A percentile compares a stretch with the other conserved stretches of the same genome.
Evolutionary conservation across 2,888 invertebrate species (phyloP).

Genomic region (Chrysolina oricalcia): DNA sequence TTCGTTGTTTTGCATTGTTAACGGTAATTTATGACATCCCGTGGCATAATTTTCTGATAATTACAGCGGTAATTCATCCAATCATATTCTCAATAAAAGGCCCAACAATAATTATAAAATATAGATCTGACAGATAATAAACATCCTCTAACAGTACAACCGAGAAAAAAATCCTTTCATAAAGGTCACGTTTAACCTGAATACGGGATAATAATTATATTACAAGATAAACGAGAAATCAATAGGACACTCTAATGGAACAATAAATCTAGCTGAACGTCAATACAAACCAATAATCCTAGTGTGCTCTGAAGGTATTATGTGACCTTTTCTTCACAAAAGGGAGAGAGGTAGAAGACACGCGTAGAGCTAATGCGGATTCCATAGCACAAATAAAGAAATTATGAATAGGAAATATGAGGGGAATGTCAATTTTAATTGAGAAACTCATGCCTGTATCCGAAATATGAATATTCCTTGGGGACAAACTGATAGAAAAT

Average conservation of each 20-base stretch:
- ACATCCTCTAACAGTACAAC: constrained; percentile 33
- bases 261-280: constrained; percentile 32
- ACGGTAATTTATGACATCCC: constrained; percentile 47
- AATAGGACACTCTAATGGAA: constrained; percentile 35
- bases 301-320: constrained; percentile 15
- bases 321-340: constrained; percentile 23
- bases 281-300: constrained; percentile 20
- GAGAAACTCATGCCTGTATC: neutral
- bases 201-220: constrained; percentile 37
- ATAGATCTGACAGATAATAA: constrained; percentile 38
- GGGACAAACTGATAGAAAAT: too few species aligned
- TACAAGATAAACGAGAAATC: constrained; percentile 35
- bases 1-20: constrained; percentile 42
- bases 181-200: constrained; percentile 36
- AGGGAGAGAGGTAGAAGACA: constrained; percentile 7
- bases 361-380: neutral
- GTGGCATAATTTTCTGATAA: constrained; percentile 38
- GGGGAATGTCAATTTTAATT: neutral
- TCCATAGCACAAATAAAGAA: constrained; percentile 8
- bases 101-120: constrained; percentile 39
- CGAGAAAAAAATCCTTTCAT: constrained; percentile 16
- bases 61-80: constrained; percentile 29
- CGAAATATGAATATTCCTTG: neutral
- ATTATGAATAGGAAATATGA: neutral
- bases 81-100: constrained; percentile 29